Evolutionary conservation across 1,140 invertebrate genomes (phyloP), one percentile per base, ranked within the genome.

Genomic region (Drosophila ambigua): DNA sequence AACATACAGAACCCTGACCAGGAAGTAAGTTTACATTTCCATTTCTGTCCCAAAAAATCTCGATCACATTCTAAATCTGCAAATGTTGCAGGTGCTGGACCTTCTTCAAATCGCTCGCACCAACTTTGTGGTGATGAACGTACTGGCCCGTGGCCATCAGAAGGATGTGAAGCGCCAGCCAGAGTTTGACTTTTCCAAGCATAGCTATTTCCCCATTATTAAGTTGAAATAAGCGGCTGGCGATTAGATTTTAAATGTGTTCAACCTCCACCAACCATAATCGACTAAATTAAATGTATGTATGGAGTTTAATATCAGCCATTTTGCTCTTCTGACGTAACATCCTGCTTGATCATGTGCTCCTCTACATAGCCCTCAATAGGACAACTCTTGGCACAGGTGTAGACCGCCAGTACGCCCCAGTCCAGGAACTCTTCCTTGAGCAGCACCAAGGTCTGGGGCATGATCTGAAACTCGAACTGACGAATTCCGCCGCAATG

Each of bases 381-480:
- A 44, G 90, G 81, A 91, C 98, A 99, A 91, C 95, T 97, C 20
- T 94, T 93, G 88, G 93, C 93, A 91, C 98, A 99, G 0, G 97
- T 98, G 85, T 97, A 99, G 11, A 99, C 92, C 49, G 94, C 94
- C 50, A 99, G 88, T 39, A 97, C 95, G 41, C 98, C 98, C 97
- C 97, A 99, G 92, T 99, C 98, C 31, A 99, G 92, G 73, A 94
- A 94, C 15, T 96, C 95, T 53, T 97, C 94, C 59, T 95, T 93
- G 1, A 97, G 92, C 73, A 95, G 94, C 82, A 95, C 95, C 23
- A 99, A 91, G 49, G 98, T 92, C 92, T 99, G 97, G 1, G 98
- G 98, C 96, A 99, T 97, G 50, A 99, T 94, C 95, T 98, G 97
- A 93, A 98, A 98, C 93, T 99, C 98, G 94, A 98, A 99, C 75